phyloP scores from a whole-genome alignment of 2,113 vertebrate species.

The Semicossyphus pulcher region DNA sequence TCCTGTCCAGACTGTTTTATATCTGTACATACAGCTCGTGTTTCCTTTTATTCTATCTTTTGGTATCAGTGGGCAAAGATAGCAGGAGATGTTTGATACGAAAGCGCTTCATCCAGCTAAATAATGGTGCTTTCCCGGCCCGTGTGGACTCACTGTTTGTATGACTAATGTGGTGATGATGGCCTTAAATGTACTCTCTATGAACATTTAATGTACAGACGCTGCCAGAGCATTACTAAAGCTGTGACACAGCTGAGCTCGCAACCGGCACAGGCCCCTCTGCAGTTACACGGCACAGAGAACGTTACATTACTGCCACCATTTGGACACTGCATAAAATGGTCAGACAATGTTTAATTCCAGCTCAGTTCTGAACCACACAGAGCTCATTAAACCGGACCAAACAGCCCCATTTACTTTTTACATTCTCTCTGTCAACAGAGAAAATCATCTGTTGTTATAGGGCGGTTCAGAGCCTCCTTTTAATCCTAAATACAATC shows the following conservation, averaged over 20 bases:
- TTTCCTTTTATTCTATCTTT: background rate
- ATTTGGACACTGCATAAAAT: constrained; percentile 56
- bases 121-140: background rate
- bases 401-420: constrained; percentile 21
- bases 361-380: background rate
- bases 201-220: constrained; percentile 28
- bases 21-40: background rate
- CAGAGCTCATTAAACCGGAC: constrained; percentile 5
- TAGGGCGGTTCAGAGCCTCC: background rate
- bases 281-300: constrained; percentile 2
- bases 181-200: constrained; percentile 8
- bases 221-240: constrained; percentile 6
- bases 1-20: background rate
- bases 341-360: constrained; percentile 13
- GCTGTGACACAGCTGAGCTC: background rate
- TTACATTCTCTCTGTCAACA: background rate
- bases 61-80: background rate
- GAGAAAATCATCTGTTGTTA: constrained; percentile 7
- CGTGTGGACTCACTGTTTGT: background rate
- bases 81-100: background rate
- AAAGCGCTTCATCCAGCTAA: background rate
- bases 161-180: constrained; percentile 18
- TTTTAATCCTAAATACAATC: constrained; percentile 17
- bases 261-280: background rate
- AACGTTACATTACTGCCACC: constrained; percentile 69